phyloP scores from a whole-genome alignment of 2,113 vertebrate genomes.

The Ictalurus punctatus region DNA sequence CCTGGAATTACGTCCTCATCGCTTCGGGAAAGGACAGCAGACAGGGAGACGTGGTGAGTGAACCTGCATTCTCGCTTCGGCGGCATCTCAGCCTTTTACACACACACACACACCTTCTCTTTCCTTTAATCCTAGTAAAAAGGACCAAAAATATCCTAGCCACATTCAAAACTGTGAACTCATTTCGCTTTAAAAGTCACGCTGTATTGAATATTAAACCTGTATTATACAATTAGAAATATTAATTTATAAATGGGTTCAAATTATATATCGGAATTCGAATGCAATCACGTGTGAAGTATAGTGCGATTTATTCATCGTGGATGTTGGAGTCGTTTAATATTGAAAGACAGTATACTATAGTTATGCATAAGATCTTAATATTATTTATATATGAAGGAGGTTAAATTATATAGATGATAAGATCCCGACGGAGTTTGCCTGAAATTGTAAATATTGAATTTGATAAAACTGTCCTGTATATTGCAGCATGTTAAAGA shows the following conservation, averaged over 20 bases:
- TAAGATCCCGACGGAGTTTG: background rate
- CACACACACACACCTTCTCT: background rate
- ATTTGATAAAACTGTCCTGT: background rate
- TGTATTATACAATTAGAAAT: background rate
- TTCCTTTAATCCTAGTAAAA: background rate
- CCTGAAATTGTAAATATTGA: background rate
- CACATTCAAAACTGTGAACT: background rate
- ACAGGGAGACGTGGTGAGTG: conserved; percentile 91
- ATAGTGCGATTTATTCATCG: background rate
- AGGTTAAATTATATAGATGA: background rate
- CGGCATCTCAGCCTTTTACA: background rate
- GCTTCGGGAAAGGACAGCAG: conserved; percentile 90
- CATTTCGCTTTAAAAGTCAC: too few relatives aligned
- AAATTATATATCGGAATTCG: background rate
- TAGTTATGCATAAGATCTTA: background rate
- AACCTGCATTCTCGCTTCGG: conserved; percentile 43
- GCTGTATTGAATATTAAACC: background rate
- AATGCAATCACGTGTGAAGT: background rate
- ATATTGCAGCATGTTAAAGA: background rate
- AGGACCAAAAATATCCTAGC: background rate
- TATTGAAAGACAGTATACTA: background rate
- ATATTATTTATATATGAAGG: background rate
- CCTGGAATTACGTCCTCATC: conserved; percentile 94
- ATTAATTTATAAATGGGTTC: background rate
- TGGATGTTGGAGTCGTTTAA: background rate